Conservation (phyloP, 2,888 invertebrate species). For the Alloscopus bannaensis region DNA sequence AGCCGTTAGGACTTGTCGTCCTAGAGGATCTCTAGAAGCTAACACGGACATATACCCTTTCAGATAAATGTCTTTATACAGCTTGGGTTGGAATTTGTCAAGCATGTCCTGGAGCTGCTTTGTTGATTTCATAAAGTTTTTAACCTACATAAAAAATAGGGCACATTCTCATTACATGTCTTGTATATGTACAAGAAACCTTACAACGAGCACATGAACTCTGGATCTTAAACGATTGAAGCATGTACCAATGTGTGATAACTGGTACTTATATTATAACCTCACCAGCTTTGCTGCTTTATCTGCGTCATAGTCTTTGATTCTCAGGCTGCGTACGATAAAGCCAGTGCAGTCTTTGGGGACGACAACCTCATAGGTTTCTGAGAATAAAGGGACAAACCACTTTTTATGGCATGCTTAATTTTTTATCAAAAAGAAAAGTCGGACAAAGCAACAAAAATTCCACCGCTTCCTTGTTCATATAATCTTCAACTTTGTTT, state of each 20-base stretch:
- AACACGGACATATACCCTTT: constrained; percentile 33
- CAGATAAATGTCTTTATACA: constrained; percentile 30
- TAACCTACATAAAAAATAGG: constrained; percentile 15
- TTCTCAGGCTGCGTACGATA: constrained; percentile 40
- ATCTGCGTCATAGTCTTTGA: constrained; percentile 46
- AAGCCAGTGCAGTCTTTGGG: constrained; percentile 41
- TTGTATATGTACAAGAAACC: no score
- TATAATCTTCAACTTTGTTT: no score
- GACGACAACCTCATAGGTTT: constrained; percentile 12
- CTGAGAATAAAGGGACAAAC: constrained; percentile 21
- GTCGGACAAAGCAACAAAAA: no score
- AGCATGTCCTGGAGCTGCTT: constrained; percentile 35
- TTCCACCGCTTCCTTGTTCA: no score
- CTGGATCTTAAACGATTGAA: background rate
- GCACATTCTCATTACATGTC: no score
- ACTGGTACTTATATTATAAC: background rate
- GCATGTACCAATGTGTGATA: no score
- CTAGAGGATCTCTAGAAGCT: constrained; percentile 30
- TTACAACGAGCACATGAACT: no score
- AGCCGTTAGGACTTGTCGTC: constrained; percentile 41
- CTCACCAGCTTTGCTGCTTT: constrained; percentile 45
- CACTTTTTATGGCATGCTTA: no score
- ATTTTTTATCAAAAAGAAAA: no score
- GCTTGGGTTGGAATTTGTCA: constrained; percentile 50
- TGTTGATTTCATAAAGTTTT: constrained; percentile 31